phyloP scores from a whole-genome alignment of 2,888 invertebrate genomes.

The Conchocele bisecta region DNA sequence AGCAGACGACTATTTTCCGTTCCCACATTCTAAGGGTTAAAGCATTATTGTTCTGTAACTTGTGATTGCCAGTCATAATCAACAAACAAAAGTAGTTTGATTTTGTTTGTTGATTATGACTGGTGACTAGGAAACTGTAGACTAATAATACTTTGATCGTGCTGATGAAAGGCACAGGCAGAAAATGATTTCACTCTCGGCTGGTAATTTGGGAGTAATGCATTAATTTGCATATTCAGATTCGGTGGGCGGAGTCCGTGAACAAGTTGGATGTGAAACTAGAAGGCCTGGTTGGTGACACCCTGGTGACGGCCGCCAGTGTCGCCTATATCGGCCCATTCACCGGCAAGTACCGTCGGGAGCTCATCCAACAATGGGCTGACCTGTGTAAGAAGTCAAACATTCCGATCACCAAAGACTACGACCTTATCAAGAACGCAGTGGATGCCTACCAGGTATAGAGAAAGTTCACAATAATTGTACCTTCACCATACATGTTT shows the following conservation, averaged over 20 bases:
- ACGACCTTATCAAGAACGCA: conserved; percentile 76
- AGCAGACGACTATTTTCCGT: no score
- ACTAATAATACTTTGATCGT: no score
- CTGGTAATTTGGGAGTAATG: no score
- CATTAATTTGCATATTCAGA: no score
- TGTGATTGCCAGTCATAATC: no score
- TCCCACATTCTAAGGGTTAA: no score
- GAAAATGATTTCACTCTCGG: background rate
- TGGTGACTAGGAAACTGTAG: no score
- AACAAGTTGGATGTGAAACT: conserved; percentile 77
- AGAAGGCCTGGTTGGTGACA: conserved; percentile 80
- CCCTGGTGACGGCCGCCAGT: conserved; percentile 78
- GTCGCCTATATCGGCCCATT: conserved; percentile 82
- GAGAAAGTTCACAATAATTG: no score
- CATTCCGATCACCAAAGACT: conserved; percentile 77
- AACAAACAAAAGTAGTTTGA: no score
- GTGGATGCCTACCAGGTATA: conserved; percentile 78
- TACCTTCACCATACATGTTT: no score
- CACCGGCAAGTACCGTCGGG: conserved; percentile 76
- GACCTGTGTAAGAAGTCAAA: conserved; percentile 64
- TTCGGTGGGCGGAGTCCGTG: conserved; percentile 81
- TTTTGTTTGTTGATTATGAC: no score
- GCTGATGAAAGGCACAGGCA: background rate
- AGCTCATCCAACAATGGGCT: conserved; percentile 72
- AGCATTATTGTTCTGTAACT: no score